Evolutionary conservation across 1,140 invertebrate genomes (phyloP).

Genomic region (Drosophila neocordata): DNA sequence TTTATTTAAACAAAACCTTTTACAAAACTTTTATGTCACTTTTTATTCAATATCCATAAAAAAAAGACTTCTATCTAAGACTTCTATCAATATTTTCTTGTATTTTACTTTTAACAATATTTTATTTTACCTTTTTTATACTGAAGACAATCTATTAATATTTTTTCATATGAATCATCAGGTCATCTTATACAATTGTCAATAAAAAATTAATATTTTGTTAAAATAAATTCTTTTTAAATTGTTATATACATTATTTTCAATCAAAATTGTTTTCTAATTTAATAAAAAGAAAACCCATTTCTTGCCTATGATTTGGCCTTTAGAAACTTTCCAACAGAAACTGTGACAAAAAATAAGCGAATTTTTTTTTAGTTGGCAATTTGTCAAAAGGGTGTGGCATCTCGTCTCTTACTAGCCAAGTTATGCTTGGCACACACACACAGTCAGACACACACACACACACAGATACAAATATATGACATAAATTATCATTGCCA

Average conservation of each 20-base stretch:
- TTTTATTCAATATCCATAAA: too few relatives aligned
- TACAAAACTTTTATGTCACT: too few relatives aligned
- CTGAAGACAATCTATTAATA: too few relatives aligned
- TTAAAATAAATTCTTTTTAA: background rate
- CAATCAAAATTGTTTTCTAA: background rate
- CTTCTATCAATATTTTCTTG: too few relatives aligned
- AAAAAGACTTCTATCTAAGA: too few relatives aligned
- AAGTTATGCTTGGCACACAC: slow-evolving; percentile 21
- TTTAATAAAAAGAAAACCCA: background rate
- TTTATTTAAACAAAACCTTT: too few relatives aligned
- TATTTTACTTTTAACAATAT: too few relatives aligned
- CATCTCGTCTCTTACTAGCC: slow-evolving; percentile 18
- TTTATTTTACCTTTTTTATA: too few relatives aligned
- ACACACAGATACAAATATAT: slow-evolving; percentile 8
- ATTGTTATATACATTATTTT: background rate
- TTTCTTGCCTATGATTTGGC: background rate
- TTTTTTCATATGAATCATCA: too few relatives aligned
- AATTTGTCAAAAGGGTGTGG: slow-evolving; percentile 75
- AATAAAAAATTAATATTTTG: too few relatives aligned
- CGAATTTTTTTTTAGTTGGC: slow-evolving; percentile 51
- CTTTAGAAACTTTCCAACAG: slow-evolving; percentile 48
- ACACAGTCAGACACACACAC: slow-evolving; percentile 5
- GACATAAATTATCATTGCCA: slow-evolving; percentile 73
- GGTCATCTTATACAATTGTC: too few relatives aligned
- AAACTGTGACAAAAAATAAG: too few relatives aligned